Evolutionary conservation across 2,797 vertebrate genomes (phyloP).

Genomic region (Lithobates pipiens): DNA sequence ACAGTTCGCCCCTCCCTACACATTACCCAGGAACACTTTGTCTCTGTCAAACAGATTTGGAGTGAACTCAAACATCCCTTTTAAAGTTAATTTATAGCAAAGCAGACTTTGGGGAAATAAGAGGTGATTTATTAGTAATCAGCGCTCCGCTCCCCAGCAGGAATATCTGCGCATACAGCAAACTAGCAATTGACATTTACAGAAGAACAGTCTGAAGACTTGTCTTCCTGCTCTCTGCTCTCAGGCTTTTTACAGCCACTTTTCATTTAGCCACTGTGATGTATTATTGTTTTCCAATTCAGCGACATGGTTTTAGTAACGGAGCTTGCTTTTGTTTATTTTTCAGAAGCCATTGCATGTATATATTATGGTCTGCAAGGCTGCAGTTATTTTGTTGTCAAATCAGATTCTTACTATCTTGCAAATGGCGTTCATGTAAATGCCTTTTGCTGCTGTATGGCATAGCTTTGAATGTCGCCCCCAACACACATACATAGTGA

Average conservation of each 20-base stretch:
- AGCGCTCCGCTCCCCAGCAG: constrained; percentile 42
- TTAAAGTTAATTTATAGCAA: constrained; percentile 41
- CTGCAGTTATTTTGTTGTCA: too few relatives aligned
- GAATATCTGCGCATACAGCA: constrained; percentile 32
- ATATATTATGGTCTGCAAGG: too few relatives aligned
- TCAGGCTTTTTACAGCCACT: not conserved
- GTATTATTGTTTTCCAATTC: not conserved
- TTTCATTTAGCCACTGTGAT: not conserved
- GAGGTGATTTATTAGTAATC: constrained; percentile 50
- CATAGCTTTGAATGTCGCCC: too few relatives aligned
- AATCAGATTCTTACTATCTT: too few relatives aligned
- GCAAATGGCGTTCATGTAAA: too few relatives aligned
- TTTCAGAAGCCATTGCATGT: too few relatives aligned
- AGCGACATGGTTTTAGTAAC: not conserved
- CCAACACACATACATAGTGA: too few relatives aligned
- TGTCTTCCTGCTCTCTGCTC: not conserved
- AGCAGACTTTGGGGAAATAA: constrained; percentile 27
- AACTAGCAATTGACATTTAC: constrained; percentile 45
- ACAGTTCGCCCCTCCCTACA: too few relatives aligned
- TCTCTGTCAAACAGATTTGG: constrained; percentile 1
- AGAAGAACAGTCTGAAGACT: constrained; percentile 29
- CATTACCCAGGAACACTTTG: not conserved
- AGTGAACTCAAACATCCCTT: not conserved
- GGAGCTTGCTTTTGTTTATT: too few relatives aligned
- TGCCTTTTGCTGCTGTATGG: too few relatives aligned